A percentile compares a stretch with the other conserved stretches of the same genome.
phyloP scores from a whole-genome alignment of 2,888 invertebrate species.

The Trissolcus japonicus region DNA sequence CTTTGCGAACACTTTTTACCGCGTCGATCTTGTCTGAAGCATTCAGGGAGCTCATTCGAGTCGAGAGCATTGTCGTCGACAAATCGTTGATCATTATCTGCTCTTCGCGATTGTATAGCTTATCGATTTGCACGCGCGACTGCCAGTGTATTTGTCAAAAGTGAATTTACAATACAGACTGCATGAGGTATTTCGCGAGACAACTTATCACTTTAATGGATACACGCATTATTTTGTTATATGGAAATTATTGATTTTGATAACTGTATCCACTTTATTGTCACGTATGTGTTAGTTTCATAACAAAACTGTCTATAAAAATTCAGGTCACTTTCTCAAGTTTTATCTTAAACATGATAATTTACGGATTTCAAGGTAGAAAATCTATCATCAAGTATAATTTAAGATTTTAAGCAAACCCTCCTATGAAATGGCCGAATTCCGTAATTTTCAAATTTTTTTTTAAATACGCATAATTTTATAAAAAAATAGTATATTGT shows the following conservation, averaged over 20 bases:
- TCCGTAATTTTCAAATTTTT: too few species aligned
- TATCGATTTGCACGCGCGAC: constrained; percentile 47
- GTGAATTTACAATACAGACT: constrained; percentile 47
- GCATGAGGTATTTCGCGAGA: constrained; percentile 32
- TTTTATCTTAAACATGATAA: too few species aligned
- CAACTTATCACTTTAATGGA: constrained; percentile 8
- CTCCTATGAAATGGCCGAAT: too few species aligned
- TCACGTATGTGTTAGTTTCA: too few species aligned
- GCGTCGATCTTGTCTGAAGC: constrained; percentile 52
- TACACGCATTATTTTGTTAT: too few species aligned
- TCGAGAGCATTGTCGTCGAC: constrained; percentile 53
- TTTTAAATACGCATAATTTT: too few species aligned
- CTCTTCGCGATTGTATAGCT: constrained; percentile 45
- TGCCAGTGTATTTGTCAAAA: constrained; percentile 50
- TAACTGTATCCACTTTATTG: not conserved
- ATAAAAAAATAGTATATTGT: too few species aligned
- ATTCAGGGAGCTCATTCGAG: constrained; percentile 51
- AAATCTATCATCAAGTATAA: too few species aligned
- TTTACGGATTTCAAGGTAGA: too few species aligned
- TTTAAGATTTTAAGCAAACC: too few species aligned
- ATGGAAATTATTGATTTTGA: not conserved
- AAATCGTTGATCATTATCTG: constrained; percentile 52
- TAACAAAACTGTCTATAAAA: too few species aligned
- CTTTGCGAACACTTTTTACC: constrained; percentile 40
- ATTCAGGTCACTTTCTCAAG: too few species aligned